These are phyloP conservation scores for Leptopilina syphax DNA, from an alignment of 2,888 invertebrate genomes.

Conservation along the genomic window DNA sequence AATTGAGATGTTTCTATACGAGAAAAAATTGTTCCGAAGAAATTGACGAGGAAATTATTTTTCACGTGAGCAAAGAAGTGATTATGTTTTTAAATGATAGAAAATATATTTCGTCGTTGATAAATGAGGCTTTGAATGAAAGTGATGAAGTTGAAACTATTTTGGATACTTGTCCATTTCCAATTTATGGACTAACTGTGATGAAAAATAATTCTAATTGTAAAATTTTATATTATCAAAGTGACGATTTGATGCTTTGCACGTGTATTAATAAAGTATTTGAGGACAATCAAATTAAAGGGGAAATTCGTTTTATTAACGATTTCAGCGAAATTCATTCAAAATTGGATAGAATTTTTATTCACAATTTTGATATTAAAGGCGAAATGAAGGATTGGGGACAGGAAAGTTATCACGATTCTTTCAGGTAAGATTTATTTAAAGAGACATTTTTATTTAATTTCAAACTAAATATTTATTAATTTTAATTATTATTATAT, in stretches of 20 bases:
- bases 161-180: conserved; percentile 82
- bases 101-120: conserved; percentile 76
- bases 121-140: conserved; percentile 74
- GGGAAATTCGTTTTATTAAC: conserved; percentile 75
- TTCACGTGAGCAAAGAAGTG: conserved; percentile 70
- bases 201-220: conserved; percentile 78
- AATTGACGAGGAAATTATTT: conserved; percentile 75
- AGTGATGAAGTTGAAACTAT: conserved; percentile 68
- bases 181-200: conserved; percentile 81
- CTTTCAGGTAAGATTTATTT: conserved; percentile 58
- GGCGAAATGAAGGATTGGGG: conserved; percentile 79
- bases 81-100: conserved; percentile 73
- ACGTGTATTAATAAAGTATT: conserved; percentile 77
- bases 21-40: conserved; percentile 67
- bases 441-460: not conserved
- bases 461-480: no score
- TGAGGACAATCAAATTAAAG: conserved; percentile 75
- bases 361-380: conserved; percentile 79
- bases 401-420: conserved; percentile 59
- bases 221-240: conserved; percentile 76
- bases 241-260: conserved; percentile 74
- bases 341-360: conserved; percentile 79
- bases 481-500: not conserved
- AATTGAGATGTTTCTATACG: conserved; percentile 65
- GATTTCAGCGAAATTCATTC: conserved; percentile 70